phyloP scores from a whole-genome alignment of 2,113 vertebrate genomes.

The Psittacula cyanocephala region DNA sequence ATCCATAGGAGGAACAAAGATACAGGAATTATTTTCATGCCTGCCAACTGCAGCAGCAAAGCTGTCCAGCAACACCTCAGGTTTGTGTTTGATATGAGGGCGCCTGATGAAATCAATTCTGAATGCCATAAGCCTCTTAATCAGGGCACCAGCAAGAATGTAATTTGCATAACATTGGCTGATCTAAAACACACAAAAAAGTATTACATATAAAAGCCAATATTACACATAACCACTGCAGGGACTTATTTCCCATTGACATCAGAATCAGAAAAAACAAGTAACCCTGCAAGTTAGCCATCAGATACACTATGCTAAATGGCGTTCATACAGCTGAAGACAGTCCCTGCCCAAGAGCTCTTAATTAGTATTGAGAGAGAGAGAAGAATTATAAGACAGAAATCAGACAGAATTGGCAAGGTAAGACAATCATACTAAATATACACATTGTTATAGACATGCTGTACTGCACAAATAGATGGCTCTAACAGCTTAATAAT shows the following conservation, averaged over 20 bases:
- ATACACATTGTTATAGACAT: neutral
- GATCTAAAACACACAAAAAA: neutral
- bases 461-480: neutral
- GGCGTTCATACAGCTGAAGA: neutral
- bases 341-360: neutral
- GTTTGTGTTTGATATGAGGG: neutral
- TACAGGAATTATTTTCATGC: neutral
- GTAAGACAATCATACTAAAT: neutral
- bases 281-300: neutral
- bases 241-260: neutral
- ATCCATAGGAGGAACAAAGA: rapidly evolving
- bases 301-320: neutral
- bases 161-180: neutral
- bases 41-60: neutral
- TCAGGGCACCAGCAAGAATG: neutral
- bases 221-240: neutral
- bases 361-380: neutral
- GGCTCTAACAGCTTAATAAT: neutral
- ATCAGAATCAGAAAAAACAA: neutral
- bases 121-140: neutral
- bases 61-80: neutral
- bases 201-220: neutral
- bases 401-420: neutral
- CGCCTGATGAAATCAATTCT: neutral
- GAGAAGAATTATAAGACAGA: neutral